Conservation (phyloP, 2,797 vertebrate species). For the Avahi laniger region DNA sequence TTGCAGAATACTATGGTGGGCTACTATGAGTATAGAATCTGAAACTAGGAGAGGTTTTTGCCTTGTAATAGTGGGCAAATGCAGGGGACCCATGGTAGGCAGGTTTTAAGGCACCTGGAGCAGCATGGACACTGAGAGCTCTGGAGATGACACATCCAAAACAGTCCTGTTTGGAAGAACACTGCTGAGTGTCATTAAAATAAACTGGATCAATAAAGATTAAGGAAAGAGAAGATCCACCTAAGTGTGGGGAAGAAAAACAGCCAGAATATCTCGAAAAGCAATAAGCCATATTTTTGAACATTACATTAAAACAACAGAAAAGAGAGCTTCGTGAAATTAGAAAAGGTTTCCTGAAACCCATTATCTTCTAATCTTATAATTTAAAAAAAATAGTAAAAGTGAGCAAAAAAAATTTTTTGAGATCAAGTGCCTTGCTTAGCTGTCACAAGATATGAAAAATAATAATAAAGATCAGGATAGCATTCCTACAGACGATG, state of each 20-base stretch:
- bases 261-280: background rate
- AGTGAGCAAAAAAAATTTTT: background rate
- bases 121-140: background rate
- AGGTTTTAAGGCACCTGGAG: fast-evolving
- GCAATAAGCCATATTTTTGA: background rate
- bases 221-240: background rate
- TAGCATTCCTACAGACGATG: background rate
- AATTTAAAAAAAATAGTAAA: background rate
- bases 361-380: background rate
- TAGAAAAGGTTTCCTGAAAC: background rate
- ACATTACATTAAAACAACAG: background rate
- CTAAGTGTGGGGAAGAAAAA: background rate
- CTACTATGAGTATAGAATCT: background rate
- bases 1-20: background rate
- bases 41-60: background rate
- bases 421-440: background rate
- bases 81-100: fast-evolving
- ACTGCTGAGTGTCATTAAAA: background rate
- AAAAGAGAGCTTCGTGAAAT: background rate
- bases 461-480: background rate
- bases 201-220: background rate
- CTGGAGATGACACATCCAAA: background rate
- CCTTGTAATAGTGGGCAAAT: background rate
- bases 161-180: background rate
- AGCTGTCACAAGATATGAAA: background rate